Conservation (phyloP, 2,797 vertebrate species). For the Pitangus sulphuratus region DNA sequence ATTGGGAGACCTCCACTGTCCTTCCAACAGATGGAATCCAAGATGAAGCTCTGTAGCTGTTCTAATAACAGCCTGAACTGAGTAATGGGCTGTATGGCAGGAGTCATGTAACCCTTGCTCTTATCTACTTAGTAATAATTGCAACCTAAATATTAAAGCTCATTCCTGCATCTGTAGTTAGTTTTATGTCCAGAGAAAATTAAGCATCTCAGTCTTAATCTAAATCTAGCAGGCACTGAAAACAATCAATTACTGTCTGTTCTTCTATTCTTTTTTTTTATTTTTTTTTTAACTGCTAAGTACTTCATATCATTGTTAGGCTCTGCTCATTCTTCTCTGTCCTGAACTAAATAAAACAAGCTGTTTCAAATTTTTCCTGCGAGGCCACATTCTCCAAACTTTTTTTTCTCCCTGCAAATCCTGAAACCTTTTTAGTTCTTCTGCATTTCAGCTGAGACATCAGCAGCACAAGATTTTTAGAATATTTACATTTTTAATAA, state of each 20-base stretch:
- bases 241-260: constrained; percentile 13
- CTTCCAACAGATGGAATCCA: neutral
- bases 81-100: constrained; percentile 1
- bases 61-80: neutral
- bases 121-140: constrained; percentile 45
- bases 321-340: neutral
- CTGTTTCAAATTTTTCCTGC: neutral
- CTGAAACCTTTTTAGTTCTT: neutral
- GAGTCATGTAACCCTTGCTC: constrained; percentile 35
- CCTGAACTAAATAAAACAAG: neutral
- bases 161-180: constrained; percentile 31
- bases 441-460: neutral
- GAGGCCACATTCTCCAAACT: neutral
- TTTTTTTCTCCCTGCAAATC: neutral
- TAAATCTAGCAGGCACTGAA: constrained; percentile 20
- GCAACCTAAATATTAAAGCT: constrained; percentile 33
- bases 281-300: neutral
- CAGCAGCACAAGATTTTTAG: neutral
- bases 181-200: constrained; percentile 34
- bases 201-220: constrained; percentile 40
- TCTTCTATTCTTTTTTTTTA: neutral
- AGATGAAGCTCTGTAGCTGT: neutral
- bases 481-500: neutral
- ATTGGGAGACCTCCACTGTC: neutral
- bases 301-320: neutral